These are phyloP conservation scores for Daktulosphaira vitifoliae DNA, from an alignment of 1,140 invertebrate species.

Conservation along the genomic window DNA sequence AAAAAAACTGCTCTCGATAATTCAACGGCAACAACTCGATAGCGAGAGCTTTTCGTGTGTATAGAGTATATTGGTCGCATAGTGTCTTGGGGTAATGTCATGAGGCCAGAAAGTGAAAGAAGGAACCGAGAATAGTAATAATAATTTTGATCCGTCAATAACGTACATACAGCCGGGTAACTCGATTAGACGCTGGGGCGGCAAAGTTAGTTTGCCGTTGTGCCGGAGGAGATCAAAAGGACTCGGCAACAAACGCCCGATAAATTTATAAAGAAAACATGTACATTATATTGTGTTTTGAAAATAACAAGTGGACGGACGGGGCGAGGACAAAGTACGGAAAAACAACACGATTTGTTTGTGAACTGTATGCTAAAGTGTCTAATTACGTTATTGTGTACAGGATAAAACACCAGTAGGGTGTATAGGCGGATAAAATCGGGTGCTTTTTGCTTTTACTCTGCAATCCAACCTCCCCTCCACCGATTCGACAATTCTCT, in stretches of 20 bases:
- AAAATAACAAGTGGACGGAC: background rate
- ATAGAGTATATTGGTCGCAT: no score
- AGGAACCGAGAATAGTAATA: no score
- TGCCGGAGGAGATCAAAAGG: background rate
- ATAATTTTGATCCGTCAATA: no score
- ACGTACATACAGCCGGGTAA: background rate
- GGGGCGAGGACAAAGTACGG: background rate
- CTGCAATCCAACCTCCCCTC: no score
- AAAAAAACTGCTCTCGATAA: no score
- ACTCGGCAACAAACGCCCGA: background rate
- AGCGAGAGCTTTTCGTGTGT: no score
- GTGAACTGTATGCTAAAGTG: slow-evolving; percentile 18
- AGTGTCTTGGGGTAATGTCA: no score
- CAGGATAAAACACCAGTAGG: background rate
- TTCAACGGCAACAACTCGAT: no score
- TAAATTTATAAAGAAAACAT: background rate
- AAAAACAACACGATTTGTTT: slow-evolving; percentile 22
- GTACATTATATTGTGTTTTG: background rate
- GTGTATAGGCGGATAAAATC: slow-evolving; percentile 10
- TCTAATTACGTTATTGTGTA: slow-evolving; percentile 29
- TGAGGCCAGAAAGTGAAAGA: no score
- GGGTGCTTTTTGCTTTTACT: slow-evolving; percentile 31
- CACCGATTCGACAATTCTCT: no score
- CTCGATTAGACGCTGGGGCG: background rate
- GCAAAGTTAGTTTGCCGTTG: background rate